Conservation (phyloP, 2,888 invertebrate genomes). For the Lochmaea crataegi region DNA sequence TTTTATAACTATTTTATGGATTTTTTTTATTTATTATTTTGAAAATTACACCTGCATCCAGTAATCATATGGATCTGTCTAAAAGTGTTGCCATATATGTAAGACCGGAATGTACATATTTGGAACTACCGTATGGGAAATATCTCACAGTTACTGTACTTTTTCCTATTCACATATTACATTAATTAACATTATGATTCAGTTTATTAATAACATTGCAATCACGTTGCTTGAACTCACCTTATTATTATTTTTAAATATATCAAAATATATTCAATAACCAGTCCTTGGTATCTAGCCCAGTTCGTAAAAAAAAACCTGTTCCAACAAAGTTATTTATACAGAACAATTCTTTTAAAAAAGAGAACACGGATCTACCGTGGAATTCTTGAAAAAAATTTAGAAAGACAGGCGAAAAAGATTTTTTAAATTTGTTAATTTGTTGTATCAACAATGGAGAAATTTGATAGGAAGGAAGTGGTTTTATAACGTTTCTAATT, state of each 20-base stretch:
- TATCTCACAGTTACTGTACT: background rate
- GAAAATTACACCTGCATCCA: too few relatives aligned
- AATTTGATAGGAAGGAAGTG: slow-evolving; percentile 10
- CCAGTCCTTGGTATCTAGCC: background rate
- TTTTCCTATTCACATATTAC: background rate
- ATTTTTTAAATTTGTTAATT: background rate
- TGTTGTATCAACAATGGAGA: background rate
- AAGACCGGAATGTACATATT: background rate
- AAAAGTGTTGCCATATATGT: too few relatives aligned
- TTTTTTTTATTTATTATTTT: too few relatives aligned
- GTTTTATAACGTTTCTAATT: background rate
- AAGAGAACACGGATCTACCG: too few relatives aligned
- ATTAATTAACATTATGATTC: background rate
- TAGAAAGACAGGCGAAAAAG: too few relatives aligned
- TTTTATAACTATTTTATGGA: too few relatives aligned
- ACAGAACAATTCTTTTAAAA: too few relatives aligned
- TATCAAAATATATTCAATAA: background rate
- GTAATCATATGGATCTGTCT: too few relatives aligned
- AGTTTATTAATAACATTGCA: background rate
- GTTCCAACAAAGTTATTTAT: background rate
- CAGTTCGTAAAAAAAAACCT: background rate
- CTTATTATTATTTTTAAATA: background rate
- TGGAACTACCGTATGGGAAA: background rate
- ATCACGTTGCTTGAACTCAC: background rate
- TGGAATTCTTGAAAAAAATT: too few relatives aligned